Evolutionary conservation across 2,888 invertebrate species (phyloP), one percentile per base, ranked within the genome.

Genomic region (Drosophila ustulata): DNA sequence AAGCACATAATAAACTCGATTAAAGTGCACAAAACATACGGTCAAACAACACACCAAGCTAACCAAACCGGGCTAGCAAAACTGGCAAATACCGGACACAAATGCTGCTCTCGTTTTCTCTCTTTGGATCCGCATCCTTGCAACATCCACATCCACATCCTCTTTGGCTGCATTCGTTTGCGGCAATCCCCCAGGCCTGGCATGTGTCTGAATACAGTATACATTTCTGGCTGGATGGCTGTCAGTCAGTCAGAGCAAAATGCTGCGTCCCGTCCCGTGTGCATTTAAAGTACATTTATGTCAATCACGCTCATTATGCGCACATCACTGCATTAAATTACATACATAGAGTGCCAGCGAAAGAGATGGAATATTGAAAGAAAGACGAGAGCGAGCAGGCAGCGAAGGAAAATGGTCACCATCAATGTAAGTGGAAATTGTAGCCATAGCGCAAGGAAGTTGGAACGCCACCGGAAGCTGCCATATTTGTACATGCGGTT

Each of bases 311-410:
- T 84, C 84, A 84, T 84, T 84, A 83, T 84, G 84, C 80, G 76
- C 86, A 86, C 84, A 71, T 82, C 84, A 80, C 76, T 80, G 83
- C 84, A 83, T 84, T 86, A 86, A 84, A 84, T 83, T 82, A 84
- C 74, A 64, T 53, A 79, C 62, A 66, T 39, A 30, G 61, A 50
- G 62, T 53, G 25, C 37, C 45, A 50, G 32, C 11, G 28, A 32
- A 23, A 49, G n/a, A 41, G 61, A 58, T 28, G 26, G 39, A 37
- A 23, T 26, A 64, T 30, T 26, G 63, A 34, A 11, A 23, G 43
- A n/a, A 26, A 62, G 18, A n/a, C 7, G 25, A 7, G 11, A 11
- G 3, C 5, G 34, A 18, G 37, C 47, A n/a, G 46, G 45, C 13
- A 8, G 6, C 18, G 34, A 39, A 43, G 50, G 64, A 69, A 66